phyloP scores from a whole-genome alignment of 2,113 vertebrate genomes.

The Corythaeola cristata region DNA sequence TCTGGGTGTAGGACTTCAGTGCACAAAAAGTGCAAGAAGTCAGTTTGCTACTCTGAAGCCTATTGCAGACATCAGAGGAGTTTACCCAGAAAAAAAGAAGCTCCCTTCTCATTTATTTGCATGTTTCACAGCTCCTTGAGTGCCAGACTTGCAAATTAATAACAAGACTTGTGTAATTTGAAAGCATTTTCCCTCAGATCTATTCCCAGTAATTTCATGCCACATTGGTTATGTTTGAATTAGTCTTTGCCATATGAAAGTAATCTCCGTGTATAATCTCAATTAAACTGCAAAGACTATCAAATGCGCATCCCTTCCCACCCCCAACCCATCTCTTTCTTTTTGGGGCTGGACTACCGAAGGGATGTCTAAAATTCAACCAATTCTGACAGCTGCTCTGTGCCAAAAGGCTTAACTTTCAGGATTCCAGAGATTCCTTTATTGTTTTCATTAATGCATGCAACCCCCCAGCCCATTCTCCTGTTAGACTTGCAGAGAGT shows the following conservation, averaged over 20 bases:
- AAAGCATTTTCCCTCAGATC: not conserved
- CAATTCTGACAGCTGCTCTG: conserved; percentile 57
- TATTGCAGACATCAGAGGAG: not conserved
- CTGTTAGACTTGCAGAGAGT: not conserved
- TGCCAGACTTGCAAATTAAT: not conserved
- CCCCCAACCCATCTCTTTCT: not conserved
- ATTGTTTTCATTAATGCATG: conserved; percentile 40
- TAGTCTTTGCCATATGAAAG: not conserved
- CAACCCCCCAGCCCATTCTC: not conserved
- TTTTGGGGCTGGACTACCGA: not conserved
- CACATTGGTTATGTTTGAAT: not conserved
- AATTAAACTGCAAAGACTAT: not conserved
- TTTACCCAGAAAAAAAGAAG: not conserved
- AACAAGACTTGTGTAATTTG: not conserved
- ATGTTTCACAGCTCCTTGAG: not conserved
- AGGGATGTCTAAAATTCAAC: conserved; percentile 50
- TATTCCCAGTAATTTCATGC: not conserved
- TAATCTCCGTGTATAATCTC: not conserved
- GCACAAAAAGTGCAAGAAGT: not conserved
- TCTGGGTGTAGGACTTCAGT: not conserved
- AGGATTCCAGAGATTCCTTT: conserved; percentile 63
- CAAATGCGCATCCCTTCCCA: not conserved
- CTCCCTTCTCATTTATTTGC: not conserved
- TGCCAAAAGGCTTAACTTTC: conserved; percentile 61
- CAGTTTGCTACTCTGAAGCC: not conserved